A percentile compares a stretch with the other conserved stretches of the same genome.
Evolutionary conservation across 1,140 invertebrate species (phyloP).

Genomic region (Palaemon carinicauda): DNA sequence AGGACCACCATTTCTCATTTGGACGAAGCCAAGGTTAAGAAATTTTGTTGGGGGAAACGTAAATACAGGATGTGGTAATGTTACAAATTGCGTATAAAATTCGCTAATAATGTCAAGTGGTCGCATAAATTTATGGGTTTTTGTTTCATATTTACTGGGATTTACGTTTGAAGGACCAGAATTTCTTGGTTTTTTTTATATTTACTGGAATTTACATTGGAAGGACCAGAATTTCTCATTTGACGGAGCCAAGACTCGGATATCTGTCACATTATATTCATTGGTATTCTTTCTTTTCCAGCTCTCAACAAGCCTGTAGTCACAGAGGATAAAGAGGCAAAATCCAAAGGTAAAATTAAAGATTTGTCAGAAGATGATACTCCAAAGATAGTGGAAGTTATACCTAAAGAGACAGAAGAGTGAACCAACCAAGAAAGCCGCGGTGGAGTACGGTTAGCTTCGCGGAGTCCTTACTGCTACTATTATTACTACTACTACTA

Average conservation of each 20-base stretch:
- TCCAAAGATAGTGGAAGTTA: not conserved
- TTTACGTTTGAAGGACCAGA: not conserved
- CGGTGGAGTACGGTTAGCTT: slow-evolving; percentile 10
- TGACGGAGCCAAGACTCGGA: not conserved
- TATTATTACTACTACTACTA: too few relatives aligned
- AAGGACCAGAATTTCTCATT: not conserved
- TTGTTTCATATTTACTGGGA: not conserved
- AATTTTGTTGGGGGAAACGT: too few relatives aligned
- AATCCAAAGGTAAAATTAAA: slow-evolving; percentile 1
- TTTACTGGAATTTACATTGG: not conserved
- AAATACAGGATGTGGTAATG: too few relatives aligned
- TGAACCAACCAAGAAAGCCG: not conserved
- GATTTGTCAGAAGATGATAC: not conserved
- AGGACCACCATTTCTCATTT: not conserved
- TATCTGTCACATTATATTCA: not conserved
- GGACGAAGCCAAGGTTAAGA: too few relatives aligned
- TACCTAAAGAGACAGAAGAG: not conserved
- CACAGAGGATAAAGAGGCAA: slow-evolving; percentile 6
- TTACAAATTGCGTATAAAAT: not conserved
- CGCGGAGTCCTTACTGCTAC: not conserved
- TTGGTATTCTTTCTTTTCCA: not conserved
- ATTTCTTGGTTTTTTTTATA: not conserved
- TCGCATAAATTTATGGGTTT: not conserved
- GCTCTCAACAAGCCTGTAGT: slow-evolving; percentile 17
- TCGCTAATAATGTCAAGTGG: not conserved